These are phyloP conservation scores for Tinamus major DNA, from an alignment of 2,797 vertebrate genomes.

Conservation along the genomic window DNA sequence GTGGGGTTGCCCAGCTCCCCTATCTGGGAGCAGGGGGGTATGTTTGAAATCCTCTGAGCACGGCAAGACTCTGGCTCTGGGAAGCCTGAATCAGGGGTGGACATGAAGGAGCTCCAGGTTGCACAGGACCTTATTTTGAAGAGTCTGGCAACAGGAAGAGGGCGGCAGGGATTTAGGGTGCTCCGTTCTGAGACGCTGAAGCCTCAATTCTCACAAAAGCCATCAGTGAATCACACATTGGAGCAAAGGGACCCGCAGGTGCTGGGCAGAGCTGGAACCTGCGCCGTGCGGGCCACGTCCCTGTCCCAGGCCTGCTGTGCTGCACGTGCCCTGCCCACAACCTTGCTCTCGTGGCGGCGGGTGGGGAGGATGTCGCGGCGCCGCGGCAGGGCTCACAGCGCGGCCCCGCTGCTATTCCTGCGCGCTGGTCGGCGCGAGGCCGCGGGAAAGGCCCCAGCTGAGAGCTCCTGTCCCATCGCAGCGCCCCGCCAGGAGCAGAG, in stretches of 20 bases:
- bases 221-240: not conserved
- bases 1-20: not conserved
- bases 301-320: accelerated
- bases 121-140: not conserved
- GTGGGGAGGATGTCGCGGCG: accelerated
- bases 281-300: not conserved
- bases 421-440: not conserved
- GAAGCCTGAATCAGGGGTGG: not conserved
- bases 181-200: not conserved
- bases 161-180: not conserved
- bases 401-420: accelerated
- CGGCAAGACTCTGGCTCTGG: not conserved
- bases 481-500: no score
- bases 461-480: not conserved
- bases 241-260: not conserved
- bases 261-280: accelerated
- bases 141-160: not conserved
- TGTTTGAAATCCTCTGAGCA: not conserved
- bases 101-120: not conserved
- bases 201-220: accelerated
- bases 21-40: not conserved
- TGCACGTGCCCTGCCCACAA: not conserved
- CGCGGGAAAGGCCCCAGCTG: not conserved
- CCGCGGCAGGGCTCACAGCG: accelerated
- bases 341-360: accelerated